phyloP scores from a whole-genome alignment of 2,113 vertebrate genomes.

The Cisticola juncidis region DNA sequence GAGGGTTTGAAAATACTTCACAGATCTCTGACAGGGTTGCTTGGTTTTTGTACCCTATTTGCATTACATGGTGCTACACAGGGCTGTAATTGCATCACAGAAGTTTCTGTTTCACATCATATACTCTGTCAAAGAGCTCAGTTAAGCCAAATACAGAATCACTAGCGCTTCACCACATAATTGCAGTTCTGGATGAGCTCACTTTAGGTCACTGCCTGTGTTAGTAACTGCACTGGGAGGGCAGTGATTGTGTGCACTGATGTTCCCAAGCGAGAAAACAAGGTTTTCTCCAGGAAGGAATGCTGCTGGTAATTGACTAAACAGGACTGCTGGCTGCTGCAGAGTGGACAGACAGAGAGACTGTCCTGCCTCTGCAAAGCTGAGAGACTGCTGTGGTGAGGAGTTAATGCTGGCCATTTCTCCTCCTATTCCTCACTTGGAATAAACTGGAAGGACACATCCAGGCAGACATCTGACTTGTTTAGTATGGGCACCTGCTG shows the following conservation, averaged over 20 bases:
- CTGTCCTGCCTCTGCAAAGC: background rate
- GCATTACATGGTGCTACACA: background rate
- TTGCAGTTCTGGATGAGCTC: background rate
- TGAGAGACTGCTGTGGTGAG: accelerated
- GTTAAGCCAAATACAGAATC: background rate
- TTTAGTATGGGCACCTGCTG: too few species aligned
- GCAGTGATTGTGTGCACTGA: accelerated
- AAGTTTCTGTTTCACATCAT: background rate
- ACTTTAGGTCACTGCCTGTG: background rate
- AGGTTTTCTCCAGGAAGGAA: background rate
- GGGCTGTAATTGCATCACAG: background rate
- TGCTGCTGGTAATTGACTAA: background rate
- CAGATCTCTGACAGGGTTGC: background rate
- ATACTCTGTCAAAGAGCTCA: accelerated
- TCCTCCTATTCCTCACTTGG: background rate
- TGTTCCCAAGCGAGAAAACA: background rate
- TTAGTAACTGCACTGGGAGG: background rate
- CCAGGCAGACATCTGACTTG: background rate
- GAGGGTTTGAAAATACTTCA: background rate
- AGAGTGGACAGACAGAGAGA: background rate
- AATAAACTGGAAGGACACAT: background rate
- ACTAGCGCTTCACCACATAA: background rate
- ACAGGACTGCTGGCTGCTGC: background rate
- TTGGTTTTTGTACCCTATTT: background rate
- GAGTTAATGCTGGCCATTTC: background rate